A percentile compares a stretch with the other conserved stretches of the same genome.
Evolutionary conservation across 2,113 vertebrate genomes (phyloP).

Genomic region (Pachycephala philippinensis): DNA sequence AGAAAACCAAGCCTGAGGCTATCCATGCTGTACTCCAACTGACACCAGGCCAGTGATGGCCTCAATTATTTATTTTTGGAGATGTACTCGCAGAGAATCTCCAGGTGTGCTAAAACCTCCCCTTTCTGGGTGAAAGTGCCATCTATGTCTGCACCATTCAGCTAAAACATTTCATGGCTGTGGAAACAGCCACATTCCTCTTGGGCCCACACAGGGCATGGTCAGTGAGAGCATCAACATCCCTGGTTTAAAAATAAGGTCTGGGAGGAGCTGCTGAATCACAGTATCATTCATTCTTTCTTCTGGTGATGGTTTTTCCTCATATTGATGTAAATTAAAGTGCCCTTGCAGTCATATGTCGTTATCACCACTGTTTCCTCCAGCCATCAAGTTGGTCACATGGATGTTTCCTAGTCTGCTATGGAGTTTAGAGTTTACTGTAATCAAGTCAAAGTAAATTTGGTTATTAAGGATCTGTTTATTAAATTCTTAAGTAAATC

Average conservation of each 20-base stretch:
- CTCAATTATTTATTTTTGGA: not conserved
- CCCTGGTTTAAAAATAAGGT: not conserved
- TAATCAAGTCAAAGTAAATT: not conserved
- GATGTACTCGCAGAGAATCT: not conserved
- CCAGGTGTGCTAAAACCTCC: not conserved
- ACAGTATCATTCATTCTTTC: not conserved
- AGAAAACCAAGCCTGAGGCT: not conserved
- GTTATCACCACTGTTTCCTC: not conserved
- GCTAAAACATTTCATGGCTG: not conserved
- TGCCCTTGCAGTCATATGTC: not conserved
- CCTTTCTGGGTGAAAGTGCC: not conserved
- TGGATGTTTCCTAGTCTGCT: not conserved
- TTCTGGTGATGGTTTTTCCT: not conserved
- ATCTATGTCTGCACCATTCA: not conserved
- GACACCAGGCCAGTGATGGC: not conserved
- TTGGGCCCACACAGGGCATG: not conserved
- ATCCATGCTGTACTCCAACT: not conserved
- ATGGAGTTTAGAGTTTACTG: not conserved
- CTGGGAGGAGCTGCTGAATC: not conserved
- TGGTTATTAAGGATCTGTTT: not conserved
- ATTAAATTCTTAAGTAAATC: not conserved
- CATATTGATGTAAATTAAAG: not conserved
- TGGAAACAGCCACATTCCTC: not conserved
- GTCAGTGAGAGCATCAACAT: not conserved
- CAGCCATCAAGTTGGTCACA: not conserved